Percentiles rank a stretch among this genome's conserved stretches.
phyloP scores from a whole-genome alignment of 2,113 vertebrate species.

The Myotis yumanensis region DNA sequence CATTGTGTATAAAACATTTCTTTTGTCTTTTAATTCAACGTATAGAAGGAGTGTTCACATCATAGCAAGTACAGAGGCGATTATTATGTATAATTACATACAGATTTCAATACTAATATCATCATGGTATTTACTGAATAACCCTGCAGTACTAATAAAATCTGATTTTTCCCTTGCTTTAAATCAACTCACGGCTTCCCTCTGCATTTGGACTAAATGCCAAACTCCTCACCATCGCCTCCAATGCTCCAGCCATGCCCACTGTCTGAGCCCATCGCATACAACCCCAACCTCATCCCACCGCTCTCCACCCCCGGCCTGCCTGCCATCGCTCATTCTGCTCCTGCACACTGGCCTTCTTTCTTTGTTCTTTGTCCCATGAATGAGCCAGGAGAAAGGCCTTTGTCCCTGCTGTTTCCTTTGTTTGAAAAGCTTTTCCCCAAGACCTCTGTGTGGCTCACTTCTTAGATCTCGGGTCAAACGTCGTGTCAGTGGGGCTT shows the following conservation, averaged over 20 bases:
- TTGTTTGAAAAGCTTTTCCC: conserved; percentile 44
- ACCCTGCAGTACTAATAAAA: not conserved
- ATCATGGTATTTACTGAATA: not conserved
- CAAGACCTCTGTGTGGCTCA: not conserved
- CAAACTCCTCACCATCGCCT: not conserved
- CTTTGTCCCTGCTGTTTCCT: conserved; percentile 22
- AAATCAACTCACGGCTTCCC: not conserved
- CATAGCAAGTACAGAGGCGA: not conserved
- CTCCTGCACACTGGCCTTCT: not conserved
- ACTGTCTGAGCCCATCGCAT: not conserved
- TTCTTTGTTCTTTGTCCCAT: conserved; percentile 48
- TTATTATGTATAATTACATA: not conserved
- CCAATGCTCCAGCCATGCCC: not conserved
- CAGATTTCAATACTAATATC: not conserved
- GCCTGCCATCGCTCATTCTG: not conserved
- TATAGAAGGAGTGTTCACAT: not conserved
- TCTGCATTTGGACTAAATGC: conserved; percentile 14
- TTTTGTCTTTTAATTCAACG: conserved; percentile 31
- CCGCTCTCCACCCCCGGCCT: not conserved
- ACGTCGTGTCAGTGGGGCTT: not conserved
- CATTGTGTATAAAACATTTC: conserved; percentile 40
- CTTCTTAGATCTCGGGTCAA: conserved; percentile 39
- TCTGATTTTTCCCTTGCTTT: not conserved
- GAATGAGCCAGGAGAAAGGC: not conserved
- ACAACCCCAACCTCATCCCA: too few species aligned